Evolutionary conservation across 2,888 invertebrate genomes (phyloP), one percentile per base, ranked within the genome.

Genomic region (Reticulitermes lucifugus): DNA sequence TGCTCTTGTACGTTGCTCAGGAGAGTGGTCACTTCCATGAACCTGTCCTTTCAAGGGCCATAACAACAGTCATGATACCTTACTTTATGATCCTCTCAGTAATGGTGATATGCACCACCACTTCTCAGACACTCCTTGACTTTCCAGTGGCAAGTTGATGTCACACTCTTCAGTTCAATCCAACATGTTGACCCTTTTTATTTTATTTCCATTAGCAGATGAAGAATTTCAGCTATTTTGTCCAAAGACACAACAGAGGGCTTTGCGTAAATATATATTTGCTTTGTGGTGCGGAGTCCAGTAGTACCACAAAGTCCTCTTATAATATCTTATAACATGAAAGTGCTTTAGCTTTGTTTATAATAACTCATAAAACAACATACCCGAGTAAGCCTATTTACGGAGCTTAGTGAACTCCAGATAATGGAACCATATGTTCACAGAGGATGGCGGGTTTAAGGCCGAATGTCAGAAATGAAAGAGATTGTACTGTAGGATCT

Each of bases 121-220:
- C 14, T 18, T 2, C 5, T 18, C 55, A 14, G 70, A 29, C n/a
- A 70, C 70, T 14, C 21, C 29, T 41, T 41, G 73, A 73, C 35
- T 73, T 73, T 41, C 73, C 41, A 73, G 73, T 73, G 73, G 41
- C 10, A 73, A 73, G 73, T 73, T n/a, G 73, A 73, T 21, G 73
- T 73, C 35, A 29, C 10, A 41, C 7, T 9, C 73, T 25, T 18
- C 60, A 60, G 9, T 18, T 18, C 6, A 21, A 6, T 2, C 60
- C 14, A 60, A 9, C 25, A 65, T 18, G 65, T 25, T n/a, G n/a
- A n/a, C 25, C 6, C 65, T n/a, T n/a, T n/a, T n/a, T 65, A n/a
- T n/a, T 65, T 65, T 5, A n/a, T n/a, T n/a, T 65, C 55, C 25
- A 65, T 65, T 25, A 25, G 2, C 0, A n/a, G 65, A n/a, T 65